A percentile compares a stretch with the other conserved stretches of the same genome.
Evolutionary conservation across 2,888 invertebrate species (phyloP).

Genomic region (Chalcosyrphus nemorum): DNA sequence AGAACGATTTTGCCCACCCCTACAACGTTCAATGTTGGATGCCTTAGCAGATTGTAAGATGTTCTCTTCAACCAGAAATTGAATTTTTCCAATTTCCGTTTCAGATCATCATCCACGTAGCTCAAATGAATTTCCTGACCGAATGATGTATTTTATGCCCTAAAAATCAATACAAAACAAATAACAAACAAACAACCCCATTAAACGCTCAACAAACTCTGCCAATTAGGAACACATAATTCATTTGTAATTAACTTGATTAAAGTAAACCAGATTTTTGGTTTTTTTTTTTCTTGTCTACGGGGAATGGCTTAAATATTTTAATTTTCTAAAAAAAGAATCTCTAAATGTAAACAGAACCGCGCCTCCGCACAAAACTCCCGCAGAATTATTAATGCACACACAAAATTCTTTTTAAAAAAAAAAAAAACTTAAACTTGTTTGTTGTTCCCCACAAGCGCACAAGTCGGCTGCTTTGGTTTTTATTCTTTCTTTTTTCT

Average conservation of each 20-base stretch:
- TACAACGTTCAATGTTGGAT: no score
- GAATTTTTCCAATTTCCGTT: not conserved
- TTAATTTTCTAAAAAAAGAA: not conserved
- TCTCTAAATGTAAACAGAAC: not conserved
- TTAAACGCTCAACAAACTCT: slow-evolving; percentile 19
- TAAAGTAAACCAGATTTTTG: slow-evolving; percentile 1
- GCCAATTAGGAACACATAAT: slow-evolving; percentile 19
- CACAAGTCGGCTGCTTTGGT: not conserved
- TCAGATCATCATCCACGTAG: not conserved
- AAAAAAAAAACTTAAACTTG: not conserved
- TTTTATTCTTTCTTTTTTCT: no score
- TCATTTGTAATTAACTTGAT: slow-evolving; percentile 17
- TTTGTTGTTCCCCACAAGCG: not conserved
- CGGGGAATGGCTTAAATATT: not conserved
- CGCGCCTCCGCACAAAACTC: not conserved
- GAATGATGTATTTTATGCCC: no score
- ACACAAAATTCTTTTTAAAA: slow-evolving; percentile 5
- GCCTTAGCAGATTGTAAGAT: no score
- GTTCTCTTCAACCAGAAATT: not conserved
- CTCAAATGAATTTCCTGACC: no score
- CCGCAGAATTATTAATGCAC: not conserved
- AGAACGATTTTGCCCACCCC: no score
- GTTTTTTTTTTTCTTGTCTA: no score
- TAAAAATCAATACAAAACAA: not conserved
- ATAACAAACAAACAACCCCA: not conserved